Conservation (phyloP, 2,797 vertebrate genomes). For the Onychomys arenicola region DNA sequence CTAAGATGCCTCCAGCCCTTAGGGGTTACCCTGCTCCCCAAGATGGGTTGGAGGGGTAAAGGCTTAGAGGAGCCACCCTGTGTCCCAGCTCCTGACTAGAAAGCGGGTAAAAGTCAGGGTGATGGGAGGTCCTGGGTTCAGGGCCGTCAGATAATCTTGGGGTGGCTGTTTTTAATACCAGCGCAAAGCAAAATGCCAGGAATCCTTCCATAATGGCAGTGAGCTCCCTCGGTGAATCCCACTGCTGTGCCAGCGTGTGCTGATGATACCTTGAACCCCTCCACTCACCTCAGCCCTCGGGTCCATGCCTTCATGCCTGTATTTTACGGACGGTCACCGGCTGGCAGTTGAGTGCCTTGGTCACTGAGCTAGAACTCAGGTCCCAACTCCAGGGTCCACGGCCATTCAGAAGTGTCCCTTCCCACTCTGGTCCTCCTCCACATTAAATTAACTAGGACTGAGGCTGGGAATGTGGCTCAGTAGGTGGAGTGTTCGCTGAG, state of each 20-base stretch:
- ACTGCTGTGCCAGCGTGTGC: fast-evolving
- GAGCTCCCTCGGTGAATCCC: background rate
- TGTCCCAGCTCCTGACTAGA: background rate
- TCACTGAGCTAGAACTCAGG: fast-evolving
- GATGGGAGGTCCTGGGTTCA: background rate
- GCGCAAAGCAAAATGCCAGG: background rate
- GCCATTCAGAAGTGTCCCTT: background rate
- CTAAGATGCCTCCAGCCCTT: background rate
- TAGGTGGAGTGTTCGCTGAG: background rate
- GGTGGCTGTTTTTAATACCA: background rate
- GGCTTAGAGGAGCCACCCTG: background rate
- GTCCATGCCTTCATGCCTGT: fast-evolving
- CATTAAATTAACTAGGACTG: background rate
- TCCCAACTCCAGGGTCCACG: background rate
- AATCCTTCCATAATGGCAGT: fast-evolving
- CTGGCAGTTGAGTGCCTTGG: fast-evolving
- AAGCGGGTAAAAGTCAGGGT: background rate
- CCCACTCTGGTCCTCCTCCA: background rate
- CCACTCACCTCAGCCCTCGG: background rate
- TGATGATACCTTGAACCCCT: fast-evolving
- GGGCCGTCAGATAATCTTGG: background rate
- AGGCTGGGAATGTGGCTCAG: background rate
- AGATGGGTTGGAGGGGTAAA: background rate
- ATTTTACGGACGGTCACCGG: background rate
- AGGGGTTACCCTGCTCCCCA: background rate